Evolutionary conservation across 2,888 invertebrate species (phyloP).

Genomic region (Dasypolia templi): DNA sequence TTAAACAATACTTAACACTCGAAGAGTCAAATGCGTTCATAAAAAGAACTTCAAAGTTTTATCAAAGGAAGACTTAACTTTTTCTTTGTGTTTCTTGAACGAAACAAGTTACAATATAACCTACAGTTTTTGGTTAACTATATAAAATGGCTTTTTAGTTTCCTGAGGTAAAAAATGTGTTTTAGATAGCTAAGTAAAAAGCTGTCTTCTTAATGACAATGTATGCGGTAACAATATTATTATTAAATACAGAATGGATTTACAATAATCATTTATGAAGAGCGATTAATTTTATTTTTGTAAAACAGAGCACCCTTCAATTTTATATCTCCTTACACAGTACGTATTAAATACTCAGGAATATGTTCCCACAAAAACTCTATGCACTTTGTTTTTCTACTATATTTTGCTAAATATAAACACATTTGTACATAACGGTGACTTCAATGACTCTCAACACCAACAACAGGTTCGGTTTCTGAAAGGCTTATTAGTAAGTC

Average conservation of each 20-base stretch:
- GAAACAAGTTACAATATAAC: background rate
- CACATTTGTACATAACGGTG: conserved; percentile 64
- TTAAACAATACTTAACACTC: background rate
- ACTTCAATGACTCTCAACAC: conserved; percentile 41
- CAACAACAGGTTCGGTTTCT: conserved; percentile 15
- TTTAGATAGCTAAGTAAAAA: conserved; percentile 1
- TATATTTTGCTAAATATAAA: conserved; percentile 45
- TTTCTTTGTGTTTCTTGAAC: background rate
- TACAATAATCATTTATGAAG: conserved; percentile 24
- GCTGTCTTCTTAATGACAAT: background rate
- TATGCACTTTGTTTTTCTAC: conserved; percentile 19
- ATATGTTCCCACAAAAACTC: conserved; percentile 23
- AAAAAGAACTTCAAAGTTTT: background rate
- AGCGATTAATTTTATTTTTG: conserved; percentile 31
- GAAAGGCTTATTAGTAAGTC: conserved; percentile 1
- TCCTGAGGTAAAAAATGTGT: background rate
- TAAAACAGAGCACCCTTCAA: conserved; percentile 36
- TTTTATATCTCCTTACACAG: conserved; percentile 17
- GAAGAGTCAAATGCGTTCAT: background rate
- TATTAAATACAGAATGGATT: conserved; percentile 22
- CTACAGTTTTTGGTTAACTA: background rate
- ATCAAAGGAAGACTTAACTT: background rate
- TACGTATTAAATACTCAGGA: conserved; percentile 42
- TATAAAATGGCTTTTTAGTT: background rate
- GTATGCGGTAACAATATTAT: conserved; percentile 10